Base-by-base conservation (phyloP, 1,140 invertebrate species). In the Drosophila sechellia region DNA sequence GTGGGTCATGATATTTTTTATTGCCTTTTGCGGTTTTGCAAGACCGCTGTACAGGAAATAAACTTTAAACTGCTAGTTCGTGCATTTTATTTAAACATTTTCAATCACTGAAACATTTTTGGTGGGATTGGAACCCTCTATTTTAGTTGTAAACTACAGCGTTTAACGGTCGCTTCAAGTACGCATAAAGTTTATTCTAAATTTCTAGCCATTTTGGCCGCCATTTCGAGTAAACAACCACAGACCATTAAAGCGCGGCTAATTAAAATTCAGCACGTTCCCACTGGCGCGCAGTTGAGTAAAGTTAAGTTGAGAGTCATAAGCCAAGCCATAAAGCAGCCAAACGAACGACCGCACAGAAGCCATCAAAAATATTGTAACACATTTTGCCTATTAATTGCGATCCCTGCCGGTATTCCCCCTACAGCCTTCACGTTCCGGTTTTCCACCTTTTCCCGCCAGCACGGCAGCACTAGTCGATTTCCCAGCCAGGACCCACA, bases 351-450 rank as follows among this genome's bases (percentile, higher is more conserved):
- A 75, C 71, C 66, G 52, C 69, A 64, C 50, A 58, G 75, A 71
- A 76, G 76, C 76, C 79, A 87, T 86, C 84, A 89, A 76, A 86
- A 87, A 87, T 87, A 86, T 86, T 86, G 83, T 79, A 86, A 63
- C 79, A 87, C 83, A 87, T 77, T 86, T 87, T 77, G 66, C 84
- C 79, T 86, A 89, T 86, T 86, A 86, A 86, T 89, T 87, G 75
- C 69, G 48, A 46, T 34, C 45, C 27, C 37, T 25, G 46, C 31
- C 60, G 49, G 50, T 45, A 37, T 37, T 35, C 52, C 48, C 46
- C 31, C 37, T 46, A 40, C 31, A 64, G 59, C 50, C 27, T 53
- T 53, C 35, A 31, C 6, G 42, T 27, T 37, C 15, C 48, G 60
- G 40, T 50, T 61, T 74, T 20, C 52, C 50, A 66, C 55, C 53